phyloP scores from a whole-genome alignment of 2,888 invertebrate genomes.

The Tenthredo mesomela region DNA sequence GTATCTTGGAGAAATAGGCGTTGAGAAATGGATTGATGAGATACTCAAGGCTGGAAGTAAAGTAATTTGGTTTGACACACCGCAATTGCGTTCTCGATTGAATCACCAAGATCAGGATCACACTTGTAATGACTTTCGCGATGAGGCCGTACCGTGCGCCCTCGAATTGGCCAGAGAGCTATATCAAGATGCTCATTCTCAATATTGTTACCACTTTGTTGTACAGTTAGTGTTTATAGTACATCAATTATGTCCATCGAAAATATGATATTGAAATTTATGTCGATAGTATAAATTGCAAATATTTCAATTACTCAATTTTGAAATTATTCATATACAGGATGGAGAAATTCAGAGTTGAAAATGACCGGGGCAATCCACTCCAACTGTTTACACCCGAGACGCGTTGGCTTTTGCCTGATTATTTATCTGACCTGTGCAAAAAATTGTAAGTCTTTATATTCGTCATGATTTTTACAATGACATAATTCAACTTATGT shows the following conservation, averaged over 20 bases:
- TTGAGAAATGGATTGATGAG: neutral
- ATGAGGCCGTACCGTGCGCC: neutral
- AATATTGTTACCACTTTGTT: slow-evolving; percentile 20
- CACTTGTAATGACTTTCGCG: neutral
- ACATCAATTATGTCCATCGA: neutral
- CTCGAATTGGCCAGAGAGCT: neutral
- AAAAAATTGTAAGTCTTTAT: slow-evolving; percentile 66
- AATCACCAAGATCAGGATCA: neutral
- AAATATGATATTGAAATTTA: neutral
- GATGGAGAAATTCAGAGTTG: slow-evolving; percentile 64
- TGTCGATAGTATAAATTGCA: neutral
- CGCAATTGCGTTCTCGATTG: neutral
- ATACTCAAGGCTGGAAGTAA: neutral
- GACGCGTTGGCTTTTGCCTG: slow-evolving; percentile 67
- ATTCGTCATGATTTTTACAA: slow-evolving; percentile 22
- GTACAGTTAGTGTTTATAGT: neutral
- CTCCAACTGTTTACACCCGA: slow-evolving; percentile 68
- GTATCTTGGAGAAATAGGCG: neutral
- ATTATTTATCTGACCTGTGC: slow-evolving; percentile 66
- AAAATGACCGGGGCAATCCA: slow-evolving; percentile 64
- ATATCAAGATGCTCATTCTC: neutral
- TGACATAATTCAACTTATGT: neutral
- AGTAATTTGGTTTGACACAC: slow-evolving; percentile 18
- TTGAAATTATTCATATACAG: slow-evolving; percentile 57
- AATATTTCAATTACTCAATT: neutral